These are phyloP conservation scores for Epizoanthus scotinus DNA, from an alignment of 92 coral and sea anemone genomes.

Conservation along the genomic window DNA sequence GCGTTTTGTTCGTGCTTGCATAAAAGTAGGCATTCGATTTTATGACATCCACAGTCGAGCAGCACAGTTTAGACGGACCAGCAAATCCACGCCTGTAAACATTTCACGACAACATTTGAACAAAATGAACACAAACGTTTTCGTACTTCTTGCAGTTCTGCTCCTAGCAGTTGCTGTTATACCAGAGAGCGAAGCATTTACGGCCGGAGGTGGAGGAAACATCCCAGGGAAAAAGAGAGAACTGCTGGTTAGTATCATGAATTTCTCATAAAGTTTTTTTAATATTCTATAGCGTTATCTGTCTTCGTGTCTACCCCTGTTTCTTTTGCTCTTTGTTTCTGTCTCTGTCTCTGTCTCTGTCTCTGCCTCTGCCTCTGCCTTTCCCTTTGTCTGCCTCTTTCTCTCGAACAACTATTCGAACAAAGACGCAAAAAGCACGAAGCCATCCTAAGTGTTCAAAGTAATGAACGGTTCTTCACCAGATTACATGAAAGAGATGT, in stretches of 20 bases:
- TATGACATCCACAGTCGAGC: conserved; percentile 18
- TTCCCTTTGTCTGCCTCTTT: neutral
- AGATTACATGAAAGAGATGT: no score
- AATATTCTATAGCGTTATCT: neutral
- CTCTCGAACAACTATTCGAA: no score
- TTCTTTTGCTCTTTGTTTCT: neutral
- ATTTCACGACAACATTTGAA: neutral
- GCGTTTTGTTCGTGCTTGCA: conserved; percentile 52
- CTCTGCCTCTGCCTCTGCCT: no score
- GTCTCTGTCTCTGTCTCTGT: no score
- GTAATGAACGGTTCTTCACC: no score
- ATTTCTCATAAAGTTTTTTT: neutral
- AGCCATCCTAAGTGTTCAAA: no score
- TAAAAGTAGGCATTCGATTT: conserved; percentile 20
- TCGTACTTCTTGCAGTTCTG: conserved; percentile 60
- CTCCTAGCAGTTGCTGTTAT: conserved; percentile 62
- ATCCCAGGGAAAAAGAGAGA: conserved; percentile 76
- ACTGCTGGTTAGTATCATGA: conserved; percentile 32
- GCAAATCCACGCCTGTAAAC: neutral
- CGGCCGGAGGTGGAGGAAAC: conserved; percentile 93
- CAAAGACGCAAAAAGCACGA: no score
- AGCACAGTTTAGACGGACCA: neutral
- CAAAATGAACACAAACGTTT: conserved; percentile 68
- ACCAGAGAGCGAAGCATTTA: conserved; percentile 75
- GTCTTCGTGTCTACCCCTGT: neutral